Base-by-base conservation (phyloP, 2,113 vertebrate genomes). In the Barbus barbus region DNA sequence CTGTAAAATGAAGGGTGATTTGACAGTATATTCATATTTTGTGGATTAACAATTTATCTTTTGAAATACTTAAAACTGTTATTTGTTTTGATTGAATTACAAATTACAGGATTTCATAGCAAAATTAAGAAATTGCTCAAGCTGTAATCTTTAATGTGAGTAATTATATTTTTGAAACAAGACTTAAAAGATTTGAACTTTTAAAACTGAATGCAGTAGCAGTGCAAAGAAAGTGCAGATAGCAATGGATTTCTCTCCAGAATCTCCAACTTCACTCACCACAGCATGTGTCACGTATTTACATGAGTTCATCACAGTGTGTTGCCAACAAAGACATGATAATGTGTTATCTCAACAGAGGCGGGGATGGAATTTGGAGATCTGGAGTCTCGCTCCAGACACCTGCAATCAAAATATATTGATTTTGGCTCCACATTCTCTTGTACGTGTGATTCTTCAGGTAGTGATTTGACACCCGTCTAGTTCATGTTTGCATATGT, bases 351-450 rank as follows among this genome's bases (percentile, higher is more conserved):
- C 78, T 81, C 38, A 76, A 58, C 60, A 63, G 31, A 28, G 4
- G 24, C 11, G 63, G 20, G 38, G 41, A 83, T 67, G 72, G 71
- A 82, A 86, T 87, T 79, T 74, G 33, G 22, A 73, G 31, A 69
- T 56, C n/a, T 53, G 33, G 31, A 72, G 74, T 73, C 60, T 78
- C 9, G 33, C 53, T 73, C 79, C 65, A 44, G 74, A 74, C 82
- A 85, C 79, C 56, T 83, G 86, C 71, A 41, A 67, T 85, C 76
- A 53, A 78, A 85, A 65, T 73, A 28, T 90, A 84, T 88, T 88
- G 78, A 72, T 79, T 83, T 88, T 87, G 86, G 86, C 87, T 77
- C 24, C 44, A 61, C 65, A 24, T 72, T 72, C 75, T 65, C 71
- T 46, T 75, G 87, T 87, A 72, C 71, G 72, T 83, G 67, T 18